Conservation (phyloP, 2,888 invertebrate genomes). For the Phoronis australis region DNA sequence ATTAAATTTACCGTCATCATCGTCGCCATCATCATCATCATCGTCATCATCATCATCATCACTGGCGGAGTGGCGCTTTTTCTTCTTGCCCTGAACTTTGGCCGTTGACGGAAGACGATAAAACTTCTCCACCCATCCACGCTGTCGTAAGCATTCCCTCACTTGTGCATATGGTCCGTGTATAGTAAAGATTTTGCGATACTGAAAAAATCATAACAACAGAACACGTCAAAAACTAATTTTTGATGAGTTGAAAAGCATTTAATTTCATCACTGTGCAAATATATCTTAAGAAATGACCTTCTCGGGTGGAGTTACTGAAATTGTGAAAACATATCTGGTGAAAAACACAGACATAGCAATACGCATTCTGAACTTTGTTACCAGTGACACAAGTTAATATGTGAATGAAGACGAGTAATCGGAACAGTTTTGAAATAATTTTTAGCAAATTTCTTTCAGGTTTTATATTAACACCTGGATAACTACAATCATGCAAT, state of each 20-base stretch:
- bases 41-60: slow-evolving; percentile 39
- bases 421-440: too few relatives aligned
- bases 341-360: too few relatives aligned
- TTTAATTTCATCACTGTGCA: too few relatives aligned
- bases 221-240: too few relatives aligned
- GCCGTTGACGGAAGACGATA: slow-evolving; percentile 32
- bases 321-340: neutral
- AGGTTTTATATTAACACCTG: too few relatives aligned
- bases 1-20: slow-evolving; percentile 21
- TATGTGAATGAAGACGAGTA: too few relatives aligned
- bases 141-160: slow-evolving; percentile 38
- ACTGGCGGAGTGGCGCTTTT: slow-evolving; percentile 21
- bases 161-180: slow-evolving; percentile 51
- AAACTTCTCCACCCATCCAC: slow-evolving; percentile 54
- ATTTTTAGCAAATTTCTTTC: too few relatives aligned
- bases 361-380: too few relatives aligned
- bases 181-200: slow-evolving; percentile 50
- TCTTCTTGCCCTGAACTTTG: slow-evolving; percentile 24
- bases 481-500: too few relatives aligned
- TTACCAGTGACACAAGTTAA: too few relatives aligned
- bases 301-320: neutral
- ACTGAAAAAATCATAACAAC: slow-evolving; percentile 24
- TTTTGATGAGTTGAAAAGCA: too few relatives aligned
- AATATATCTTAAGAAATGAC: neutral
- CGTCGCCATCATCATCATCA: slow-evolving; percentile 43